Percentiles rank a stretch among this genome's conserved stretches.
Conservation (phyloP, 2,797 vertebrate species). For the Mormyrops boulengeri region DNA sequence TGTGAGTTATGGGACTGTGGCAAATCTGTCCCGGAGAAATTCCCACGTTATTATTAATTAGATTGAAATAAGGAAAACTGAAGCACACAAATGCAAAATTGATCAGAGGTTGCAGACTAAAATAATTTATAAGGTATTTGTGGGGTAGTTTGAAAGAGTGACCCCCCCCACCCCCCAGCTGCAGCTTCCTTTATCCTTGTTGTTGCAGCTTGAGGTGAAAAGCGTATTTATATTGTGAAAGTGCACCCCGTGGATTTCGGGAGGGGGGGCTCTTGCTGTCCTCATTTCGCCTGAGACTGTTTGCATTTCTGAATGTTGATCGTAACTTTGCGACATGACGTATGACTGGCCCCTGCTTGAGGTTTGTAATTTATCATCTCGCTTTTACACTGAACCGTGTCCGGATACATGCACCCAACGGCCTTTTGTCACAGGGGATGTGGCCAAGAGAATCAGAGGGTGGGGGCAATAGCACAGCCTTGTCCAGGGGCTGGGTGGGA, state of each 20-base stretch:
- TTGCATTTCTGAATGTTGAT: background rate
- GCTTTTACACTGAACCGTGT: background rate
- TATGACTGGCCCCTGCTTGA: background rate
- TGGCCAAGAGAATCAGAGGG: conserved; percentile 47
- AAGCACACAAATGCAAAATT: background rate
- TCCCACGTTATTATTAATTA: background rate
- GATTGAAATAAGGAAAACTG: background rate
- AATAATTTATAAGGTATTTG: background rate
- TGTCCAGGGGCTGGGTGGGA: conserved; percentile 57
- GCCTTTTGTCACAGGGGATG: conserved; percentile 40
- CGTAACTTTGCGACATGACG: background rate
- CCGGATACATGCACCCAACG: background rate
- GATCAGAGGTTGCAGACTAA: background rate
- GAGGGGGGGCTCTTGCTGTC: background rate
- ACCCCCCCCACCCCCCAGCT: background rate
- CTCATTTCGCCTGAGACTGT: background rate
- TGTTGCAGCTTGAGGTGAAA: background rate
- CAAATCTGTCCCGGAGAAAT: conserved; percentile 1
- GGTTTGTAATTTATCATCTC: background rate
- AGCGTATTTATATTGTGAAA: background rate
- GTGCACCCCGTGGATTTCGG: background rate
- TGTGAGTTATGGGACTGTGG: conserved; percentile 43
- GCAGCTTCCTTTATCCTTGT: background rate
- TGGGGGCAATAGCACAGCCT: conserved; percentile 61
- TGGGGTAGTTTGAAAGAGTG: background rate